Percentiles rank a stretch among this genome's conserved stretches.
phyloP scores from a whole-genome alignment of 2,888 invertebrate species.

The Agrochola lychnidis region DNA sequence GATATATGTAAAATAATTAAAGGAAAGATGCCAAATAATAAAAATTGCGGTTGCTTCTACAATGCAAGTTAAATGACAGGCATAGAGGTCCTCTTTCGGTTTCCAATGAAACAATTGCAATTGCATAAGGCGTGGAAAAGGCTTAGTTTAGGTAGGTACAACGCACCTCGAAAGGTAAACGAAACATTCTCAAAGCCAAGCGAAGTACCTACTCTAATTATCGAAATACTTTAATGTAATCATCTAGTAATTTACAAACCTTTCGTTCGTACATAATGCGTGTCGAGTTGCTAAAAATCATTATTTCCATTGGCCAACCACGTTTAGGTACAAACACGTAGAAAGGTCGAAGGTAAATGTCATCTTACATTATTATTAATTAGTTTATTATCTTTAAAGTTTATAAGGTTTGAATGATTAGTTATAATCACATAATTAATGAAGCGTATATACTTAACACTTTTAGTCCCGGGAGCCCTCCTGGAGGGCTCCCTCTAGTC shows the following conservation, averaged over 20 bases:
- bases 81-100: background rate
- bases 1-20: background rate
- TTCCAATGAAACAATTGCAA: too few species aligned
- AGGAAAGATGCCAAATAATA: background rate
- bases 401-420: slow-evolving; percentile 18
- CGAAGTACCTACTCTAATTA: slow-evolving; percentile 30
- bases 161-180: background rate
- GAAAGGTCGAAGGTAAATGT: slow-evolving; percentile 66
- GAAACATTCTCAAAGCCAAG: background rate
- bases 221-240: slow-evolving; percentile 26
- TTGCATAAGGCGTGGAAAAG: background rate
- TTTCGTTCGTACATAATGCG: slow-evolving; percentile 30
- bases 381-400: slow-evolving; percentile 31
- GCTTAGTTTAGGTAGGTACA: too few species aligned
- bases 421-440: slow-evolving; percentile 17
- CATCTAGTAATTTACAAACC: slow-evolving; percentile 33
- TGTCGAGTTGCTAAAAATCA: slow-evolving; percentile 47
- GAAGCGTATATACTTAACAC: background rate
- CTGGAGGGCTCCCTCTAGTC: too few species aligned
- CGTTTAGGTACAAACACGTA: slow-evolving; percentile 26
- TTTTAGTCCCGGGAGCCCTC: too few species aligned
- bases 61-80: background rate
- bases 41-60: background rate
- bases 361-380: slow-evolving; percentile 51
- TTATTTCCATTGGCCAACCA: slow-evolving; percentile 47